Conservation (phyloP, 2,888 invertebrate species). For the Tiliacea citrago region DNA sequence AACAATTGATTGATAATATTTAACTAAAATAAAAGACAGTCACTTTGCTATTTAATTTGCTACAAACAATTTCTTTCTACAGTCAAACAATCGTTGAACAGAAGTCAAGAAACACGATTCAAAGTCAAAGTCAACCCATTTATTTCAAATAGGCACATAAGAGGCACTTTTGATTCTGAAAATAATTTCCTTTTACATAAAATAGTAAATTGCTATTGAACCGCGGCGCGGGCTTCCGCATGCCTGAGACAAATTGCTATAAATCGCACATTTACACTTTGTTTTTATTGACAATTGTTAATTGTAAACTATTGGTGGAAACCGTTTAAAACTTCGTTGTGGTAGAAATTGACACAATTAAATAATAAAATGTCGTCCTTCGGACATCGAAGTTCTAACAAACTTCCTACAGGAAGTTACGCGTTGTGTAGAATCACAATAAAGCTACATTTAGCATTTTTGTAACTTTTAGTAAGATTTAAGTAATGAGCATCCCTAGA, state of each 20-base stretch:
- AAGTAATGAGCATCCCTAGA: not conserved
- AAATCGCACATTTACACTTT: conserved; percentile 15
- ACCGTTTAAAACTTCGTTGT: conserved; percentile 8
- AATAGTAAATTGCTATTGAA: conserved; percentile 36
- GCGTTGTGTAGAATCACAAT: not conserved
- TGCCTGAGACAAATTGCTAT: conserved; percentile 21
- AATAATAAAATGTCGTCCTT: not conserved
- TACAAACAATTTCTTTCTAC: conserved; percentile 13
- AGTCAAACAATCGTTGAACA: conserved; percentile 7
- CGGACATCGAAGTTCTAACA: not conserved
- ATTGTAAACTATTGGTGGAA: conserved; percentile 11
- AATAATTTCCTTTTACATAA: conserved; percentile 48
- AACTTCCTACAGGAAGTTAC: not conserved
- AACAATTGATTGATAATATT: not conserved
- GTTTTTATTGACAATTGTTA: conserved; percentile 32
- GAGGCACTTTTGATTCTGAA: too few relatives aligned
- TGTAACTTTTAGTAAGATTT: not conserved
- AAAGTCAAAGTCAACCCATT: too few relatives aligned
- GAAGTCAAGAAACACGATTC: not conserved
- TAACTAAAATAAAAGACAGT: not conserved
- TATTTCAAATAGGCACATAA: too few relatives aligned
- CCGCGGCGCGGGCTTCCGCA: conserved; percentile 48
- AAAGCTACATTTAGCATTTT: not conserved
- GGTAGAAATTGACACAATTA: conserved; percentile 16
- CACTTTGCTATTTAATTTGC: not conserved